Conservation (phyloP, 2,113 vertebrate species). For the Felis catus region DNA sequence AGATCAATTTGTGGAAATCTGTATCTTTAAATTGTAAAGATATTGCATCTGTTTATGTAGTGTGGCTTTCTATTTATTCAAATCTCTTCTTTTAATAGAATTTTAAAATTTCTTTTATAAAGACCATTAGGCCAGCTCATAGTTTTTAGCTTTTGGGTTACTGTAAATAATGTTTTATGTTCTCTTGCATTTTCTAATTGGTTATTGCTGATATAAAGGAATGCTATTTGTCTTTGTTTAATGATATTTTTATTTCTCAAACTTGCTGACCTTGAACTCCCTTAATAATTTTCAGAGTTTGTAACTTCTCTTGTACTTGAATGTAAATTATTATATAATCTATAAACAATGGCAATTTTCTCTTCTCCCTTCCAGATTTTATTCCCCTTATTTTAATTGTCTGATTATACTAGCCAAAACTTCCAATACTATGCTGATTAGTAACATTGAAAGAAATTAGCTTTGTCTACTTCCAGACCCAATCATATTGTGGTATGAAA, state of each 20-base stretch:
- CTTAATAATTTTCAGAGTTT: not conserved
- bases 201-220: not conserved
- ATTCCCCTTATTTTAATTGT: not conserved
- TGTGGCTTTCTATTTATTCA: not conserved
- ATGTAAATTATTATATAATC: not conserved
- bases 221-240: not conserved
- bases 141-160: not conserved
- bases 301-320: conserved; percentile 21
- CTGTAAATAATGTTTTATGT: conserved; percentile 16
- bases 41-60: not conserved
- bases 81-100: conserved; percentile 32
- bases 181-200: conserved; percentile 17
- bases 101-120: not conserved
- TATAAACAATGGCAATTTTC: not conserved
- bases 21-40: not conserved
- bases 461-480: not conserved
- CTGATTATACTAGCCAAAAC: not conserved
- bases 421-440: not conserved
- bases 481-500: not conserved
- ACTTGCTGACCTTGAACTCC: not conserved
- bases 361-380: not conserved
- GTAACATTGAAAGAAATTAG: not conserved
- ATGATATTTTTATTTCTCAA: conserved; percentile 12
- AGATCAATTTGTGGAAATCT: not conserved
- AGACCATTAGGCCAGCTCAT: not conserved